Percentiles rank a stretch among this genome's conserved stretches.
Conservation (phyloP, 2,888 invertebrate species). For the Ephialtes manifestator region DNA sequence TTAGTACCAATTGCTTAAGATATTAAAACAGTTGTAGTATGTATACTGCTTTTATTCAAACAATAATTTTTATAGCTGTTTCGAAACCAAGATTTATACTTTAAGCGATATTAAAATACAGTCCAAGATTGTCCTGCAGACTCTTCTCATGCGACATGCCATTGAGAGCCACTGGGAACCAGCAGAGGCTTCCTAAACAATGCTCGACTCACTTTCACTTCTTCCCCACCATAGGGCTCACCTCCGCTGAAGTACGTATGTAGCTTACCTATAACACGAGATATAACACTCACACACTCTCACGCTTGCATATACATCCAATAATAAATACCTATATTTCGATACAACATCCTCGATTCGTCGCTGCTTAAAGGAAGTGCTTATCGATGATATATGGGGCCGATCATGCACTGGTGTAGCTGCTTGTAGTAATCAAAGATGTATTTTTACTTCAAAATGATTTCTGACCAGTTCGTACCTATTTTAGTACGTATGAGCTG, state of each 20-base stretch:
- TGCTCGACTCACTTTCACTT: conserved; percentile 85
- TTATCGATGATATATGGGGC: conserved; percentile 31
- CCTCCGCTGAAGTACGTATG: conserved; percentile 22
- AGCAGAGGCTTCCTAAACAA: conserved; percentile 85
- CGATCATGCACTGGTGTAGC: neutral
- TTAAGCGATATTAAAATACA: neutral
- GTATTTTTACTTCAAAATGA: neutral
- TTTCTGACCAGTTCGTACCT: neutral
- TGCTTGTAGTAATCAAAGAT: conserved; percentile 1
- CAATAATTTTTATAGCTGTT: too few species aligned
- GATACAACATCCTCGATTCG: conserved; percentile 42
- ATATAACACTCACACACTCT: conserved; percentile 41
- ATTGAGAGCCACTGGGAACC: conserved; percentile 78
- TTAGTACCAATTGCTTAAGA: too few species aligned
- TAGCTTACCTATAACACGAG: conserved; percentile 51
- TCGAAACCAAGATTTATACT: too few species aligned
- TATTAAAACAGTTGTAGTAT: too few species aligned
- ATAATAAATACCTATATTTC: conserved; percentile 62
- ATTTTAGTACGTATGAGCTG: neutral
- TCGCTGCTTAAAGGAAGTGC: conserved; percentile 39
- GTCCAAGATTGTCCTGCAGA: neutral
- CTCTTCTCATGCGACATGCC: neutral
- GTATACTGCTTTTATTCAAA: too few species aligned
- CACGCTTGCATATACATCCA: conserved; percentile 36
- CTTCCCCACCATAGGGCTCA: conserved; percentile 76